Percentiles rank a stretch among this genome's conserved stretches.
Evolutionary conservation across 2,797 vertebrate genomes (phyloP).

Genomic region (Loris lydekkerianus): DNA sequence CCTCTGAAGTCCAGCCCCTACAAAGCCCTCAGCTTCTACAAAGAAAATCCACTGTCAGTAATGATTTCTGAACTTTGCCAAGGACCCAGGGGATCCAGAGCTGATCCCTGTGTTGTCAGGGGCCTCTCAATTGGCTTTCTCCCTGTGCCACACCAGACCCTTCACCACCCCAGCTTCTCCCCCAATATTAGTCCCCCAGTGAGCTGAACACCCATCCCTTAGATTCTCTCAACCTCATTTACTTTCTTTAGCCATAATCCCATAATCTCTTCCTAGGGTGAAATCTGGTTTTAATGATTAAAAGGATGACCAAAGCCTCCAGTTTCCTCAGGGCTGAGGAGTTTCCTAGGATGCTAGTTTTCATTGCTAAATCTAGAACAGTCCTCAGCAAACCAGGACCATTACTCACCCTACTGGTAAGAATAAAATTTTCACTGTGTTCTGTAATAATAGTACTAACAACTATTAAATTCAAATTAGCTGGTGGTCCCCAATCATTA

Average conservation of each 20-base stretch:
- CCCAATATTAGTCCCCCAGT: not conserved
- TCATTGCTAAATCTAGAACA: not conserved
- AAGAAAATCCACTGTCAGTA: not conserved
- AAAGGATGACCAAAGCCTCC: not conserved
- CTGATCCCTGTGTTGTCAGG: not conserved
- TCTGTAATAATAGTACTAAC: not conserved
- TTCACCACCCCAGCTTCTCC: not conserved
- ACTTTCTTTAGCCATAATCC: not conserved
- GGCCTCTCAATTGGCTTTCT: not conserved
- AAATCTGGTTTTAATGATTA: not conserved
- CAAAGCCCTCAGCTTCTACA: not conserved
- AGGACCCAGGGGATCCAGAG: not conserved
- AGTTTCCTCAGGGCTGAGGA: not conserved
- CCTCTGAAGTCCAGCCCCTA: not conserved
- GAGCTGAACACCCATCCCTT: not conserved
- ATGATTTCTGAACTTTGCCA: not conserved
- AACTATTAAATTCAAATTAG: not conserved
- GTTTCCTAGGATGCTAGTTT: not conserved
- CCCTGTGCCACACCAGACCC: not conserved
- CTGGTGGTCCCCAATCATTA: not conserved
- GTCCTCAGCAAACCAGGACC: not conserved
- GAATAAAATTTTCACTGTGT: not conserved
- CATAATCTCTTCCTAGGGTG: not conserved
- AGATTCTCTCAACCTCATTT: not conserved
- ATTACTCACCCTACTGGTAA: not conserved